Percentiles rank a stretch among this genome's conserved stretches.
Conservation (phyloP, 2,113 vertebrate species). For the Dipodomys stephensi region DNA sequence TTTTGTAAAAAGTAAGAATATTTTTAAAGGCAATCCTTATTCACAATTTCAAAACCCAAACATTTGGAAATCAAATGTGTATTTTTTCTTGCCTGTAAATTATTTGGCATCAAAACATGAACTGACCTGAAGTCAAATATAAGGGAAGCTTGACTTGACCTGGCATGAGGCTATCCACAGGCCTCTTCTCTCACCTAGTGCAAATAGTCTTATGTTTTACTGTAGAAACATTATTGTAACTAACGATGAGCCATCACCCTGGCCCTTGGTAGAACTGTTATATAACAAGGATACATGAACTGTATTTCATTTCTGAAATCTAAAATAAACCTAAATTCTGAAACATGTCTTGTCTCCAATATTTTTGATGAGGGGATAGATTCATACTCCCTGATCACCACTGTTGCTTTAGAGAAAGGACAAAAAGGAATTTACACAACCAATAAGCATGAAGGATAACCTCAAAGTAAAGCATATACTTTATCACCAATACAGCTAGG, state of each 20-base stretch:
- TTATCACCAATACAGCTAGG: slow-evolving; percentile 24
- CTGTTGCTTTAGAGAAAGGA: slow-evolving; percentile 35
- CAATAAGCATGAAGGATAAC: not conserved
- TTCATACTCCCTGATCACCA: not conserved
- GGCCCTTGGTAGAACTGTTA: not conserved
- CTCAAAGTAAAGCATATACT: not conserved
- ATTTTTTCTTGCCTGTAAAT: slow-evolving; percentile 18
- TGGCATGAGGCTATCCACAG: not conserved
- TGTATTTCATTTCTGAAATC: not conserved
- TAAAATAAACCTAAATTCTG: slow-evolving; percentile 30
- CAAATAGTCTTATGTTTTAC: slow-evolving; percentile 40
- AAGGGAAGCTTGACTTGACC: slow-evolving; percentile 44
- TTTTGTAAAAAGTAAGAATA: slow-evolving; percentile 48
- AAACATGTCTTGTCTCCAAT: not conserved
- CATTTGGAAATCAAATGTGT: slow-evolving; percentile 28
- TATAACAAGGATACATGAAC: not conserved
- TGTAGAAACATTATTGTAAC: slow-evolving; percentile 49
- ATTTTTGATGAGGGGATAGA: slow-evolving; percentile 7
- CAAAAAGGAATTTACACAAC: slow-evolving; percentile 12
- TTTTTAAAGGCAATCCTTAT: slow-evolving; percentile 46
- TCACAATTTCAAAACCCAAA: slow-evolving; percentile 61
- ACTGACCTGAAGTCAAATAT: slow-evolving; percentile 37
- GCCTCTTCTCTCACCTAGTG: not conserved
- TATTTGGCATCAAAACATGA: slow-evolving; percentile 54
- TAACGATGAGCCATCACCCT: not conserved